phyloP scores from a whole-genome alignment of 2,797 vertebrate genomes.

The Silurus lanzhouensis region DNA sequence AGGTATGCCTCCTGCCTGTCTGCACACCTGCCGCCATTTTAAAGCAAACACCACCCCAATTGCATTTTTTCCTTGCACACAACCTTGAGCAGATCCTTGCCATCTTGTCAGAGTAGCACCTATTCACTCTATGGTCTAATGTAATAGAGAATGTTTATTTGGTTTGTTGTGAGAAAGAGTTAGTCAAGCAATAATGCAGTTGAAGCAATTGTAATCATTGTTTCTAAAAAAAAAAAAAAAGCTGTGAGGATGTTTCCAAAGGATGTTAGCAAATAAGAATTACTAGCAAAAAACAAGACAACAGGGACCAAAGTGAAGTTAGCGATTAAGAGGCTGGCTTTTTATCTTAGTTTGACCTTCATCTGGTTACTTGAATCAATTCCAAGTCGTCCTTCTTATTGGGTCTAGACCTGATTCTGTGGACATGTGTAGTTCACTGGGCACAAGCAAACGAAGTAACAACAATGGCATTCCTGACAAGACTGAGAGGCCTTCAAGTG shows the following conservation, averaged over 20 bases:
- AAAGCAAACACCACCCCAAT: constrained; percentile 41
- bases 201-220: constrained; percentile 20
- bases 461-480: constrained; percentile 51
- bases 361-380: not conserved
- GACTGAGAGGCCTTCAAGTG: constrained; percentile 43
- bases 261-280: not conserved
- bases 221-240: not conserved
- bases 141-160: constrained; percentile 41
- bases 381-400: constrained; percentile 22
- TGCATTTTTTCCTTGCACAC: not conserved
- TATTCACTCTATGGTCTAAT: constrained; percentile 20
- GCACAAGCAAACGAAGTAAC: constrained; percentile 53
- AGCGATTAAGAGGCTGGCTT: constrained; percentile 22
- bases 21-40: constrained; percentile 47
- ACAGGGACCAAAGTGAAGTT: not conserved
- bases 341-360: constrained; percentile 34
- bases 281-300: not conserved
- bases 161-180: constrained; percentile 16
- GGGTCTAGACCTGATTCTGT: constrained; percentile 44
- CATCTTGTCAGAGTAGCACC: not conserved
- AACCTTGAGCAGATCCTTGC: not conserved
- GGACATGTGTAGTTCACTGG: constrained; percentile 55
- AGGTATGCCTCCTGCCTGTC: constrained; percentile 46
- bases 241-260: not conserved
- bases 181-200: not conserved